Evolutionary conservation across 2,888 invertebrate genomes (phyloP).

Genomic region (Drosophila buzzatii): DNA sequence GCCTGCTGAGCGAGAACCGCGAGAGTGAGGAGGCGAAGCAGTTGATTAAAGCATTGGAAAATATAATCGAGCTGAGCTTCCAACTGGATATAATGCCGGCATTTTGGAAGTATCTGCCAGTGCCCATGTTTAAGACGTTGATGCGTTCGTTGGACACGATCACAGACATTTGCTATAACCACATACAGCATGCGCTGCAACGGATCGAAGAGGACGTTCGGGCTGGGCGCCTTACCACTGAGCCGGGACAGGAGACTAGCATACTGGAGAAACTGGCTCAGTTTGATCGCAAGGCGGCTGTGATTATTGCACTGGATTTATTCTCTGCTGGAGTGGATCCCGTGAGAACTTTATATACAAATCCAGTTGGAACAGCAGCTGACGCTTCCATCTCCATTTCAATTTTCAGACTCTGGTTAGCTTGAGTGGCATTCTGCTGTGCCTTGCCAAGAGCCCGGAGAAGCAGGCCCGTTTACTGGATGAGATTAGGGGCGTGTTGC

Average conservation of each 20-base stretch:
- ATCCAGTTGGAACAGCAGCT: no score
- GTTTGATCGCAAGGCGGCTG: constrained; percentile 88
- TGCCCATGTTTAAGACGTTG: constrained; percentile 70
- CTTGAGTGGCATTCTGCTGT: constrained; percentile 87
- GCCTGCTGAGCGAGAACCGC: constrained; percentile 70
- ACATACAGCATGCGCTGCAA: constrained; percentile 83
- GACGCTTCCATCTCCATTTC: not conserved
- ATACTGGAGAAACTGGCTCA: constrained; percentile 88
- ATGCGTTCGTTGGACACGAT: constrained; percentile 71
- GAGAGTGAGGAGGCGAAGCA: constrained; percentile 57
- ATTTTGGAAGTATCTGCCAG: constrained; percentile 77
- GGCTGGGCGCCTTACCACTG: constrained; percentile 70
- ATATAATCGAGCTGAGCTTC: constrained; percentile 62
- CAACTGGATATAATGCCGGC: constrained; percentile 80
- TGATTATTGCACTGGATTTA: constrained; percentile 90
- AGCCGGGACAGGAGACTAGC: constrained; percentile 83
- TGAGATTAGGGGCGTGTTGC: constrained; percentile 86
- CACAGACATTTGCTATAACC: constrained; percentile 74
- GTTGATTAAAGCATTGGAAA: constrained; percentile 50
- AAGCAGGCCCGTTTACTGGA: constrained; percentile 88
- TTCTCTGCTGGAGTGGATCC: constrained; percentile 90
- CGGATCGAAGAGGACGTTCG: constrained; percentile 71
- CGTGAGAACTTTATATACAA: constrained; percentile 85
- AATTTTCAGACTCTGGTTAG: constrained; percentile 84
- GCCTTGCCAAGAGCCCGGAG: constrained; percentile 88